Conservation (phyloP, 1,140 invertebrate genomes). For the Drosophila ercepeae region DNA sequence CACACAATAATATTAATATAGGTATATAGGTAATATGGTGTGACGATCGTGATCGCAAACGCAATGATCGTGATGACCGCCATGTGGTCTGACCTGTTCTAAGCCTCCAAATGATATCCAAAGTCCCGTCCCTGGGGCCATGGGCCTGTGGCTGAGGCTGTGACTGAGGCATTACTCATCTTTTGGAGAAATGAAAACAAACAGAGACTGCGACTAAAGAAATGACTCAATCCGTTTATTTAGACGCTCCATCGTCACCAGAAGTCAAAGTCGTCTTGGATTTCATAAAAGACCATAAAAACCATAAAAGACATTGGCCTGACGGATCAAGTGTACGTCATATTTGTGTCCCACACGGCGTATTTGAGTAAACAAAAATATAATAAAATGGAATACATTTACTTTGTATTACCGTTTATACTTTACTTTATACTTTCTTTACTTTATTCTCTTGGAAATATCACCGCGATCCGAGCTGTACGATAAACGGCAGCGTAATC, state of each 20-base stretch:
- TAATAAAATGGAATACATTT: too few relatives aligned
- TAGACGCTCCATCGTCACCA: neutral
- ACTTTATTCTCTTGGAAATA: too few relatives aligned
- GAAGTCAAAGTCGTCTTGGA: neutral
- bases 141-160: neutral
- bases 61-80: conserved; percentile 9
- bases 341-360: too few relatives aligned
- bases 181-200: neutral
- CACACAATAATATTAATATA: neutral
- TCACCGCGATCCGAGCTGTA: too few relatives aligned
- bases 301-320: neutral
- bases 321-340: too few relatives aligned
- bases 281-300: neutral
- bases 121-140: neutral
- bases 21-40: neutral
- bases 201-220: neutral
- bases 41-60: conserved; percentile 15
- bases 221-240: neutral
- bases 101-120: conserved; percentile 3
- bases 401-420: too few relatives aligned
- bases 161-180: conserved; percentile 18
- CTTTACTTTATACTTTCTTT: too few relatives aligned
- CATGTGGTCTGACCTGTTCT: conserved; percentile 24
- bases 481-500: too few relatives aligned
- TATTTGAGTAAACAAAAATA: too few relatives aligned